Conservation (phyloP, 1,140 invertebrate species). For the Pseudobourletiella spinata region DNA sequence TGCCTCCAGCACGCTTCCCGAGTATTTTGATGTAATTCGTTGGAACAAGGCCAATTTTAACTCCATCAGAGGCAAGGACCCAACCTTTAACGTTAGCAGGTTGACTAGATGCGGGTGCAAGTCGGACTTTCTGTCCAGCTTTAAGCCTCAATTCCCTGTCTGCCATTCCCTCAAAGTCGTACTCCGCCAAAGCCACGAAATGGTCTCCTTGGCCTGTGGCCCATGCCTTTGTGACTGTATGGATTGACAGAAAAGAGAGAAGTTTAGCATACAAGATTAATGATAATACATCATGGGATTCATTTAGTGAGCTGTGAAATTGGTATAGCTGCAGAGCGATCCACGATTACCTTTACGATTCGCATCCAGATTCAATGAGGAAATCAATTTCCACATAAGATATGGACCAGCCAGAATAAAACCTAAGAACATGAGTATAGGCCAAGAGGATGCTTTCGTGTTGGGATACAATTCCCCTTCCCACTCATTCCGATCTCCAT, state of each 20-base stretch:
- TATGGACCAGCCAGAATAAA: slow-evolving; percentile 82
- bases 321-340: no score
- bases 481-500: slow-evolving; percentile 27
- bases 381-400: slow-evolving; percentile 76
- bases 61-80: slow-evolving; percentile 60
- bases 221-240: slow-evolving; percentile 48
- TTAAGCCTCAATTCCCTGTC: slow-evolving; percentile 67
- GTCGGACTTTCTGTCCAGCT: slow-evolving; percentile 62
- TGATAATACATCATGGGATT: no score
- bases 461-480: slow-evolving; percentile 19
- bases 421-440: slow-evolving; percentile 65
- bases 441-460: slow-evolving; percentile 42
- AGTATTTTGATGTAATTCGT: slow-evolving; percentile 58
- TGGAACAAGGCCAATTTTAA: slow-evolving; percentile 64
- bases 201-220: slow-evolving; percentile 50
- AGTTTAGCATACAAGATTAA: no score
- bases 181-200: slow-evolving; percentile 61
- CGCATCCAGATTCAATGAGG: slow-evolving; percentile 40
- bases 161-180: slow-evolving; percentile 62
- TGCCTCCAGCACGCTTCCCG: slow-evolving; percentile 11
- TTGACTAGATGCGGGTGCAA: slow-evolving; percentile 76
- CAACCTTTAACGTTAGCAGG: slow-evolving; percentile 61
- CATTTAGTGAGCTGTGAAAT: no score
- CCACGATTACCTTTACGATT: slow-evolving; percentile 13
- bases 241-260: no score